Evolutionary conservation across 2,888 invertebrate species (phyloP).

Genomic region (Epiblema foenella): DNA sequence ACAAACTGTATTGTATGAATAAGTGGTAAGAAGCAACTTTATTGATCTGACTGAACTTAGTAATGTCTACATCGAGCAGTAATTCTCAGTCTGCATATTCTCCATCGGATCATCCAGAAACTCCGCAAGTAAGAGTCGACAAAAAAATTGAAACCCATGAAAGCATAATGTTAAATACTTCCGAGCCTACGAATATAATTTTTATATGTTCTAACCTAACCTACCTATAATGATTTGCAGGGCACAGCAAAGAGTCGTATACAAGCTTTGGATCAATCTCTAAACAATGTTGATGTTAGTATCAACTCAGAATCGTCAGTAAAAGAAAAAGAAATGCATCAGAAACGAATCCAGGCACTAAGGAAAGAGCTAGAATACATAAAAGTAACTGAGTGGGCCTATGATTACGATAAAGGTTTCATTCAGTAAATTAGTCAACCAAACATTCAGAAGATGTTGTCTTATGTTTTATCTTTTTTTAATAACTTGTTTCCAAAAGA

Average conservation of each 20-base stretch:
- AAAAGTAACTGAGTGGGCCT: conserved; percentile 93
- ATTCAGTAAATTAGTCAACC: conserved; percentile 71
- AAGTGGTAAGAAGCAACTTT: background rate
- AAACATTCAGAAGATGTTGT: conserved; percentile 66
- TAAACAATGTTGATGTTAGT: conserved; percentile 82
- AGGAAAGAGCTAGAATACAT: conserved; percentile 91
- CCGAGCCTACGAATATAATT: background rate
- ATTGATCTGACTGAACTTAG: conserved; percentile 44
- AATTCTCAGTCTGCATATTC: conserved; percentile 77
- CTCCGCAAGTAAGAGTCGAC: conserved; percentile 66
- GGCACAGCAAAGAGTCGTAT: conserved; percentile 63
- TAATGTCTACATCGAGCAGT: conserved; percentile 80
- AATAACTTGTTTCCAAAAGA: conserved; percentile 64
- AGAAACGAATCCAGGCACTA: conserved; percentile 88
- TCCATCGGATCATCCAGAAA: conserved; percentile 73
- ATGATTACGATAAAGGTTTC: conserved; percentile 89
- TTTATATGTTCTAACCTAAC: background rate
- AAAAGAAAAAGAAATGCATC: conserved; percentile 88
- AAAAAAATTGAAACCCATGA: background rate
- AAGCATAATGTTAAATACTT: background rate
- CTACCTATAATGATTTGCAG: conserved; percentile 54
- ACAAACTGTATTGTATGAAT: background rate
- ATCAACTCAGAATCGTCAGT: conserved; percentile 83
- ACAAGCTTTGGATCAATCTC: conserved; percentile 75
- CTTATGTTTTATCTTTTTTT: conserved; percentile 71